Base-by-base conservation (phyloP, 2,888 invertebrate genomes). In the Tetramorium bicarinatum region DNA sequence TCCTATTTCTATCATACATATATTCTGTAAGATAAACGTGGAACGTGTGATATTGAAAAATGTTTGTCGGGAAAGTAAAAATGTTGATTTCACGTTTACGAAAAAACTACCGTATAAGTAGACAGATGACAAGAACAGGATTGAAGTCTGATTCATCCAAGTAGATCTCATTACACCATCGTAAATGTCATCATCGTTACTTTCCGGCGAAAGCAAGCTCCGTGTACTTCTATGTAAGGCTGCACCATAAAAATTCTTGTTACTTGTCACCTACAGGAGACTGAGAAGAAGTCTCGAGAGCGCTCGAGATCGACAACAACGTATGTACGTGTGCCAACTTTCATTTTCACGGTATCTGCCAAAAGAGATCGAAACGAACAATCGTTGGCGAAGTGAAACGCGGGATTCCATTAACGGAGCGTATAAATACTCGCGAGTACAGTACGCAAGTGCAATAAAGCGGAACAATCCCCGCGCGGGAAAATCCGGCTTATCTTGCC, bases 401-500 rank as follows among this genome's bases (percentile, higher is more conserved):
- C 54, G 18, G 11, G 67, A 69, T 77, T 54, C 41, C 25, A 66
- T 49, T 69, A 44, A 4, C 25, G 18, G 52, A 11, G 38, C 38
- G 38, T 25, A 69, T 67, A n/a, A 41, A 66, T 66, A 69, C 7
- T 25, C 52, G 29, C 29, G 54, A n/a, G 38, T 8, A 29, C 29
- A n/a, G 38, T 8, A 29, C 29, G 18, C 44, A 41, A 34, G 11
- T 52, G 80, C 52, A 52, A 77, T 81, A 44, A 81, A 81, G 25
- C 44, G 34, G 25, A 66, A 66, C 79, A 38, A 66, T 34, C 21
- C 21, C 21, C 13, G 49, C 21, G 3, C 38, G 47, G 21, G 75
- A 54, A 86, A 79, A 79, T 86, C 21, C 47, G 25, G 72, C 29
- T 83, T 69, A 59, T 69, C 62, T 62, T n/a, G 29, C 75, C 84